Base-by-base conservation (phyloP, 2,888 invertebrate genomes). In the Cryptops parisi region DNA sequence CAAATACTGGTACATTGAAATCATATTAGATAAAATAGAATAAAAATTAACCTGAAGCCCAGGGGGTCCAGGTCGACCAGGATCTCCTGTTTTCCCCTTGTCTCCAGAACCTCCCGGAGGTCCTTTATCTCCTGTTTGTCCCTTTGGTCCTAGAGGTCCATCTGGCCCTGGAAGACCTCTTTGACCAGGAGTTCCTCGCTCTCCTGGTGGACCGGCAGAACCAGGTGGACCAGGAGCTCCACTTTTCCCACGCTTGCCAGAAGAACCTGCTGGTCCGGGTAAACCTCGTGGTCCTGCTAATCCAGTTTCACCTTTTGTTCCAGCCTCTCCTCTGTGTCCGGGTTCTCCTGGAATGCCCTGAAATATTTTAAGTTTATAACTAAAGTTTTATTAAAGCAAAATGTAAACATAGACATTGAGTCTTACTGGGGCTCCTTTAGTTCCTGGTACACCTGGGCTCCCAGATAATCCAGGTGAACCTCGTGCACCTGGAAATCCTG, bases 241-340 rank as follows among this genome's bases (percentile, higher is more conserved):
- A 57, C 84, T 72, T 65, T 84, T 85, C 1, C 87, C 87, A 55
- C 85, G 76, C 72, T 86, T 87, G 2, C 84, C 87, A 25, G 86
- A 83, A 1, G 80, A 76, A 1, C 87, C 88, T 3, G 77, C 67
- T 3, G 76, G 72, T 1, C 88, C 87, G 1, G 84, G 83, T 9
- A 82, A 63, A 22, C 87, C 87, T 58, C 85, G 74, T 2, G 82
- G 81, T 1, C 88, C 87, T 1, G 77, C 71, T 1, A 73, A 68
- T 3, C 88, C 88, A 5, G 70, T 60, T 68, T 86, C 86, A 26
- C 88, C 87, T 68, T 86, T 82, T 26, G 74, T 71, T 5, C 87
- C 88, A 1, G 68, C 62, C 62, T 87, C 86, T 38, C 88, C 88
- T 74, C 84, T 86, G 54, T 75, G 76, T 6, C 88, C 88, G 61